A percentile compares a stretch with the other conserved stretches of the same genome.
phyloP scores from a whole-genome alignment of 1,140 invertebrate species.

The Brachystomella parvula region DNA sequence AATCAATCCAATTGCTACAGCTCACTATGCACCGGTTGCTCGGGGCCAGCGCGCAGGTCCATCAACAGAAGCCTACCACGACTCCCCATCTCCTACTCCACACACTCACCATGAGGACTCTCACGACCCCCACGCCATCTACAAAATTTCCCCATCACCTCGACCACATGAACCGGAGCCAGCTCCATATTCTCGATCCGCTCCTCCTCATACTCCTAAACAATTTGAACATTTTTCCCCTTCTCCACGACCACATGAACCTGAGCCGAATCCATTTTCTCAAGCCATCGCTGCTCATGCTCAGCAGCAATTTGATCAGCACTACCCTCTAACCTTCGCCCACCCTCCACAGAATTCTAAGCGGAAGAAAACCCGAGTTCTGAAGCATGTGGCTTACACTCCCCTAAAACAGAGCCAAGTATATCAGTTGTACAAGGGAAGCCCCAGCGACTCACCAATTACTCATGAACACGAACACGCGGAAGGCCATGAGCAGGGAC shows the following conservation, averaged over 20 bases:
- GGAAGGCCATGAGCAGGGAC: background rate
- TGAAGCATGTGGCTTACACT: too few relatives aligned
- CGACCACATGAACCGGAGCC: background rate
- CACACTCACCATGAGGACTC: background rate
- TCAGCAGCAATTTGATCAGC: too few relatives aligned
- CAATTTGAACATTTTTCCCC: background rate
- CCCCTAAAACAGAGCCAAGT: too few relatives aligned
- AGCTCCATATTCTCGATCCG: background rate
- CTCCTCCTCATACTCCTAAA: background rate
- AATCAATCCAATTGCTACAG: background rate
- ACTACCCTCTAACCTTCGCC: too few relatives aligned
- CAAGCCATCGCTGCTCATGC: too few relatives aligned
- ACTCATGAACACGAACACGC: too few relatives aligned
- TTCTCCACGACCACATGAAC: background rate
- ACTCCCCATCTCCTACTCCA: background rate
- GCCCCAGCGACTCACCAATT: too few relatives aligned
- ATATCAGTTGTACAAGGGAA: too few relatives aligned
- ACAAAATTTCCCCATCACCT: background rate
- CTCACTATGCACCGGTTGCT: background rate
- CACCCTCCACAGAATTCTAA: too few relatives aligned
- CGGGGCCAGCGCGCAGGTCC: background rate
- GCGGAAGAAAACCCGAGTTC: too few relatives aligned
- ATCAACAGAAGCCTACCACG: background rate
- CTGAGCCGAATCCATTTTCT: background rate
- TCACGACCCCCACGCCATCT: background rate